phyloP scores from a whole-genome alignment of 2,113 vertebrate species.

The Grus americana region DNA sequence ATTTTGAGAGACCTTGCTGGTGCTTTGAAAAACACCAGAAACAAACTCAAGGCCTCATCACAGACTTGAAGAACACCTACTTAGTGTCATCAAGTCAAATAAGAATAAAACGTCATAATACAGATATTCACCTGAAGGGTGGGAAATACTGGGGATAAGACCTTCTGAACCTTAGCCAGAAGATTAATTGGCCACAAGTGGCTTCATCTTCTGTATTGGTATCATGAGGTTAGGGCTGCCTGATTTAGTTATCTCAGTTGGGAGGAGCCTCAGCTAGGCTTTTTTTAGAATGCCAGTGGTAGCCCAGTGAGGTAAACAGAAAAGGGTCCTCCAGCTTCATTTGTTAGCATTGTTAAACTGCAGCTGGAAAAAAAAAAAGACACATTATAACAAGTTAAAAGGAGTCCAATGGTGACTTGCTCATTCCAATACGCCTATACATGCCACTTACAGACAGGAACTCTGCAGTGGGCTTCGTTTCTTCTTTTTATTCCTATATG shows the following conservation, averaged over 20 bases:
- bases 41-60: not conserved
- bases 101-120: not conserved
- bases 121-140: not conserved
- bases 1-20: not conserved
- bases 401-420: not conserved
- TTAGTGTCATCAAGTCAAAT: not conserved
- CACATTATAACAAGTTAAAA: not conserved
- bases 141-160: not conserved
- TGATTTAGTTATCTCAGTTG: not conserved
- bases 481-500: not conserved
- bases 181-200: not conserved
- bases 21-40: not conserved
- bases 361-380: not conserved
- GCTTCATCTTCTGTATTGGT: not conserved
- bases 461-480: not conserved
- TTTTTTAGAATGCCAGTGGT: not conserved
- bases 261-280: not conserved
- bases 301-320: not conserved
- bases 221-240: not conserved
- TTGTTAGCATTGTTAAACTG: not conserved
- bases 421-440: not conserved
- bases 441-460: not conserved
- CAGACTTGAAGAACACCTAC: not conserved
- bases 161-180: not conserved
- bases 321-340: not conserved